Evolutionary conservation across 1,140 invertebrate genomes (phyloP), one percentile per base, ranked within the genome.

Genomic region (Drosophila lowei): DNA sequence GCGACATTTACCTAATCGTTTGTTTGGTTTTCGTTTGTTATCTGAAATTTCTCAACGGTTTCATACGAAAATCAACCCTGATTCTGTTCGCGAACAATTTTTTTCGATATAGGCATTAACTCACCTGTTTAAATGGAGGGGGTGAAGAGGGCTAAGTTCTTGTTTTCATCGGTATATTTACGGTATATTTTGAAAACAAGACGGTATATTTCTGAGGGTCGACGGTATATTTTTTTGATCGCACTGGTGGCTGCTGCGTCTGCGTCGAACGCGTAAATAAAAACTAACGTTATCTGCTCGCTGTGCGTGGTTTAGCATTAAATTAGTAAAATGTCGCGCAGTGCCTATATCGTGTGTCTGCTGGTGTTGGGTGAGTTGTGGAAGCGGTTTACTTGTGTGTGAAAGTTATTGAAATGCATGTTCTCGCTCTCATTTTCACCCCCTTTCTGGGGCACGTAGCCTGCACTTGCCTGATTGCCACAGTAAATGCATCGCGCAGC

Each of bases 391-490:
- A 28, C 11, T 11, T 11, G 23, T 52, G 49, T 38, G 34, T 11
- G 34, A 23, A 23, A 72, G 44, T 30, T 55, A 21, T 34, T 43
- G 15, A 34, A 50, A 70, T 43, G 48, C 2, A 44, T 63, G 18
- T n/a, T 64, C 38, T 61, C 25, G 48, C 61, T 47, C 9, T 60
- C 28, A 21, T 13, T 21, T 42, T 54, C 16, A 34, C 42, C 9
- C n/a, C 5, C 16, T 48, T 55, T 28, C 15, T 44, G 30, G 57
- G 7, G 53, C 52, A 56, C 50, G 21, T 38, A 86, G 83, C 78
- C 44, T 77, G 65, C 57, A 83, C 70, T 76, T 86, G 70, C 64
- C 49, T 88, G 44, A 61, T 81, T 49, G 74, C 64, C 23, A 76
- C 61, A 16, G 63, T 63, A 15, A 46, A 72, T 21, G 47, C 63